Evolutionary conservation across 2,797 vertebrate genomes (phyloP), one percentile per base, ranked within the genome.

Genomic region (Lacerta bilineata): DNA sequence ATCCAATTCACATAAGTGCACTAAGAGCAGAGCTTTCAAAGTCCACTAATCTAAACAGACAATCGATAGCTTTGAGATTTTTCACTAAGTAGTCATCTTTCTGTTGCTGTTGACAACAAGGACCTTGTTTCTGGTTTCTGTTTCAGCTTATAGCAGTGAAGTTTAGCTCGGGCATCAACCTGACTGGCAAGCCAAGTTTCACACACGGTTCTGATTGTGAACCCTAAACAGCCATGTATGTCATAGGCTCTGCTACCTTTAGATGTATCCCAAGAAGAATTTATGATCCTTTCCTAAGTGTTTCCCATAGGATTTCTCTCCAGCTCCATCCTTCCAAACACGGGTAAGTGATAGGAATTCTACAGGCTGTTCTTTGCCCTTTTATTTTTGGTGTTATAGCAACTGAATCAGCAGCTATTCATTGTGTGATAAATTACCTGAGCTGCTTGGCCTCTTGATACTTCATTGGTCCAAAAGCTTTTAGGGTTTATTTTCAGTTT

Each of bases 21-120:
- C 93, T 93, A 93, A 95, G 86, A 87, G n/a, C 92, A 93, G 92
- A 93, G 80, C 79, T 95, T 96, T 93, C 91, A n/a, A 93, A 94
- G 93, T 93, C 94, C 91, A 93, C 91, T 92, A 64, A 23, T 74
- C 72, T 74, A 74, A 94, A 92, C 92, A 95, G 94, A 95, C 90
- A 2, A 87, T 2, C 95, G 93, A 96, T 92, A 95, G 91, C 94
- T 94, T 95, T 95, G 92, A 95, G 94, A 94, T 95, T 94, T 55
- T 90, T 94, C 92, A 84, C 93, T 94, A 93, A 96, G 94, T 95
- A 93, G 82, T 87, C 86, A 92, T 94, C 93, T 89, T 78, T 77
- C 27, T 88, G 72, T 93, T 94, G 84, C 90, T 94, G 88, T 94
- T 95, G 94, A 95, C 89, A 94, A 91, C 83, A 87, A 91, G 91